These are phyloP conservation scores for Polypterus senegalus DNA, from an alignment of 2,113 vertebrate genomes.

Conservation along the genomic window DNA sequence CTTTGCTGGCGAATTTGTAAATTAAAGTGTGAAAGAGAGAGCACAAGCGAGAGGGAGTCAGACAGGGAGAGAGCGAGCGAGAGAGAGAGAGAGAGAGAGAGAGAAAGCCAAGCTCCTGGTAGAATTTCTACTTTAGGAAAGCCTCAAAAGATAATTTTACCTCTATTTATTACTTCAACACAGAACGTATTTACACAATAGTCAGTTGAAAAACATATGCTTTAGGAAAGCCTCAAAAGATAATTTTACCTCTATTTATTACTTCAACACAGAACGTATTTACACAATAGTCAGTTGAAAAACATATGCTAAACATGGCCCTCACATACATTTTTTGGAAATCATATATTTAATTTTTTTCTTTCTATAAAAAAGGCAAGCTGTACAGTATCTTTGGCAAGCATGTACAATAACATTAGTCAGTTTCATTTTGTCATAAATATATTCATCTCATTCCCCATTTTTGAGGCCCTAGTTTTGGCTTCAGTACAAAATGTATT, in stretches of 20 bases:
- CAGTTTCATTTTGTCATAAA: slow-evolving; percentile 32
- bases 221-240: not conserved
- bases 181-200: not conserved
- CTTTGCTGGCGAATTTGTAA: slow-evolving; percentile 51
- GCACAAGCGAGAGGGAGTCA: slow-evolving; percentile 35
- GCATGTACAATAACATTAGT: slow-evolving; percentile 18
- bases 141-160: not conserved
- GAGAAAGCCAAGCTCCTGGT: not conserved
- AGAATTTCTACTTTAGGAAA: not conserved
- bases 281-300: not conserved
- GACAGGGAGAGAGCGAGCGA: slow-evolving; percentile 15
- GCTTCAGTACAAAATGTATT: slow-evolving; percentile 15
- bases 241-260: not conserved
- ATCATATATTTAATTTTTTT: not conserved
- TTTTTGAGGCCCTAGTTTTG: slow-evolving; percentile 1
- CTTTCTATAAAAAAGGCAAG: not conserved
- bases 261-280: not conserved
- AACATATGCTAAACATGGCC: not conserved
- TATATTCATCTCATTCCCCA: slow-evolving; percentile 23
- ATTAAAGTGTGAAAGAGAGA: slow-evolving; percentile 52
- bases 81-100: slow-evolving; percentile 28
- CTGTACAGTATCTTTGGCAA: slow-evolving; percentile 16
- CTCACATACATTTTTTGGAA: not conserved
- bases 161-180: not conserved
- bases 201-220: not conserved